Evolutionary conservation across 2,113 vertebrate genomes (phyloP).

Genomic region (Melanerpes aurifrons): DNA sequence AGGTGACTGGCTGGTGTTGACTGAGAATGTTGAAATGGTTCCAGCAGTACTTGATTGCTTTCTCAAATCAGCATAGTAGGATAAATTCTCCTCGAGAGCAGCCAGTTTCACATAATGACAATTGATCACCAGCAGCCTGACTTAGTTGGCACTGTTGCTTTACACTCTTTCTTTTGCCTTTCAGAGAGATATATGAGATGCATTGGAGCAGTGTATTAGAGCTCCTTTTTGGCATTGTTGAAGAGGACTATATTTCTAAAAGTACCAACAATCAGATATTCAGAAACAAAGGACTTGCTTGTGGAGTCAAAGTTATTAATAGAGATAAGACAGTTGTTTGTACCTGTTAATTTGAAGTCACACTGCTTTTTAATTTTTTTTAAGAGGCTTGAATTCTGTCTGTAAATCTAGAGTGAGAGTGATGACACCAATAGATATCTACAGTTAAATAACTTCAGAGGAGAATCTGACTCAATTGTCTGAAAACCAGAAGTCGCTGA

Average conservation of each 20-base stretch:
- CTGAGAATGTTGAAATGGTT: constrained; percentile 68
- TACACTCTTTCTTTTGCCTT: constrained; percentile 41
- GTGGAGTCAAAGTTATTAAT: constrained; percentile 3
- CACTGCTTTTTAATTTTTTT: background rate
- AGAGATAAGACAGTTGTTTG: constrained; percentile 19
- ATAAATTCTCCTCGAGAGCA: constrained; percentile 60
- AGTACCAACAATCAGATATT: constrained; percentile 55
- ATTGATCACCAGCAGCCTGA: constrained; percentile 61
- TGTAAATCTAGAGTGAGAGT: constrained; percentile 6
- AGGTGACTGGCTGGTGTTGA: constrained; percentile 66
- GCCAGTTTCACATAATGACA: constrained; percentile 69
- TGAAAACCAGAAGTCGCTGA: constrained; percentile 4
- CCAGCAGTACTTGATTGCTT: constrained; percentile 56
- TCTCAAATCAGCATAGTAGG: constrained; percentile 52
- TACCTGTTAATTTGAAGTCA: constrained; percentile 34
- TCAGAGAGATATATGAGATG: constrained; percentile 63
- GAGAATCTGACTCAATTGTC: background rate
- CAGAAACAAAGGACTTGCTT: constrained; percentile 41
- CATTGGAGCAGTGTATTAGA: constrained; percentile 53
- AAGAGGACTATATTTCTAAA: constrained; percentile 32
- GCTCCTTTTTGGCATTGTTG: constrained; percentile 50
- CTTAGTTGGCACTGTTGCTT: constrained; percentile 52
- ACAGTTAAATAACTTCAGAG: background rate
- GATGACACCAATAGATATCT: background rate
- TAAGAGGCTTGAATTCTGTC: background rate